Conservation (phyloP, 2,888 invertebrate genomes). For the Lypha dubia region DNA sequence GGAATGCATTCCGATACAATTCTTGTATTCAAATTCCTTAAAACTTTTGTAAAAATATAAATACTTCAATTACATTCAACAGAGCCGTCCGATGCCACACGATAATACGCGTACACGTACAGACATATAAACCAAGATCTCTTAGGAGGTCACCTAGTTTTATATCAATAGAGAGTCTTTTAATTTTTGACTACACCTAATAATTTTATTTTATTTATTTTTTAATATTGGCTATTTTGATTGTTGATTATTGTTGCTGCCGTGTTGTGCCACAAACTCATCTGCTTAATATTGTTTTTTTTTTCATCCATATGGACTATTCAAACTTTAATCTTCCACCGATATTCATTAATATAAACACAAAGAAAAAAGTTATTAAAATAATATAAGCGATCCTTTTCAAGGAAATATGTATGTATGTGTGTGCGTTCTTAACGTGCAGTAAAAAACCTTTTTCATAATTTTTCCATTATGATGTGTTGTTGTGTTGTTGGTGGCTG, state of each 20-base stretch:
- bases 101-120: not conserved
- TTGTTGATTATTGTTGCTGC: conserved; percentile 46
- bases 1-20: not conserved
- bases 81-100: not conserved
- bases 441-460: conserved; percentile 49
- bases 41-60: no score
- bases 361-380: conserved; percentile 68
- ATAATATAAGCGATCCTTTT: conserved; percentile 63
- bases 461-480: conserved; percentile 52
- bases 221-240: conserved; percentile 50
- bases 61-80: no score
- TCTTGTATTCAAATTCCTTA: not conserved
- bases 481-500: conserved; percentile 42
- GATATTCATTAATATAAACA: conserved; percentile 65
- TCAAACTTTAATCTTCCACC: conserved; percentile 64
- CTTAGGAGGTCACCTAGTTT: no score
- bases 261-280: conserved; percentile 24
- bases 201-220: not conserved
- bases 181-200: conserved; percentile 32
- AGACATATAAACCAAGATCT: no score
- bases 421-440: conserved; percentile 43
- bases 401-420: conserved; percentile 19
- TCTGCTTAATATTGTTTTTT: conserved; percentile 24
- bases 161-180: no score
- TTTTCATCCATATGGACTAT: conserved; percentile 11